Percentiles rank a stretch among this genome's conserved stretches.
phyloP scores from a whole-genome alignment of 1,140 invertebrate species.

The Drosophila bipectinata region DNA sequence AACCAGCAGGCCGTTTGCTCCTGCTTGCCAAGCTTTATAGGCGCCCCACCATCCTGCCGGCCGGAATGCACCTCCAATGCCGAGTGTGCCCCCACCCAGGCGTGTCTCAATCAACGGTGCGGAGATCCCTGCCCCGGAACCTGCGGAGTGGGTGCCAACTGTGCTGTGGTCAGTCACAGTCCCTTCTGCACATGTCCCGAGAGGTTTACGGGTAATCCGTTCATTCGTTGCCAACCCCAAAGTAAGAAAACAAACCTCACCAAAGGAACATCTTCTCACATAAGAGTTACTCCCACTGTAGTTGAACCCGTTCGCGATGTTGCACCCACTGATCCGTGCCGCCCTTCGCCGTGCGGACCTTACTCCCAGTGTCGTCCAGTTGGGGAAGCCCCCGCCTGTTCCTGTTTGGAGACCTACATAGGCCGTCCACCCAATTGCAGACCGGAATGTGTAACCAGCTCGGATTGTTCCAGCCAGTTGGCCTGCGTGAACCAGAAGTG shows the following conservation, averaged over 20 bases:
- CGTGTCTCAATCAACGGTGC: slow-evolving; percentile 89
- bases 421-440: slow-evolving; percentile 92
- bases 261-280: background rate
- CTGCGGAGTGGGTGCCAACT: slow-evolving; percentile 90
- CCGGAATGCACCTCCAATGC: slow-evolving; percentile 90
- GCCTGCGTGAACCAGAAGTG: slow-evolving; percentile 92
- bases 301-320: slow-evolving; percentile 84
- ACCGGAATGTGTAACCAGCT: slow-evolving; percentile 91
- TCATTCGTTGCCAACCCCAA: slow-evolving; percentile 87
- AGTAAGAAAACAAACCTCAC: slow-evolving; percentile 59
- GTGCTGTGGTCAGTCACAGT: slow-evolving; percentile 92
- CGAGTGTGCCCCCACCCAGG: slow-evolving; percentile 87
- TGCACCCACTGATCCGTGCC: slow-evolving; percentile 86
- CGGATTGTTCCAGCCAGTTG: slow-evolving; percentile 90
- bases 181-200: slow-evolving; percentile 91
- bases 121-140: slow-evolving; percentile 91
- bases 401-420: slow-evolving; percentile 89
- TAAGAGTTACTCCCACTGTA: slow-evolving; percentile 37
- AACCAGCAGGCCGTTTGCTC: slow-evolving; percentile 88
- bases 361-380: slow-evolving; percentile 88
- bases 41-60: slow-evolving; percentile 88
- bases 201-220: slow-evolving; percentile 91
- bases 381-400: slow-evolving; percentile 88
- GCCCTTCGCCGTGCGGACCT: slow-evolving; percentile 89
- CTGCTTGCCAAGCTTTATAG: slow-evolving; percentile 88